These are phyloP conservation scores for Plectrocnemia conspersa DNA, from an alignment of 1,140 invertebrate species.

Conservation along the genomic window DNA sequence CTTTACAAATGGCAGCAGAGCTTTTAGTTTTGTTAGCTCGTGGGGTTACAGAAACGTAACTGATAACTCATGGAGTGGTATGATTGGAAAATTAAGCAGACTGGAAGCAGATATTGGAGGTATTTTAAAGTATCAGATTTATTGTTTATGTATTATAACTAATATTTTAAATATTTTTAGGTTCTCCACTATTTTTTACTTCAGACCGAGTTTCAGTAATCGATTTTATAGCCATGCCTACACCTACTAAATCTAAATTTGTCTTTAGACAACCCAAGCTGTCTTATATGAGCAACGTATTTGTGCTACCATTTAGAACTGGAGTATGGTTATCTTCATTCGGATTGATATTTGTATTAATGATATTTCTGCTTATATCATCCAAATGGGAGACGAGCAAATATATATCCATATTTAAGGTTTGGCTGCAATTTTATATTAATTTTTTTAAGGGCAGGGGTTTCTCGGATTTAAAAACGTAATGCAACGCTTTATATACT, in stretches of 20 bases:
- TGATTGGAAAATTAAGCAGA: constrained; percentile 57
- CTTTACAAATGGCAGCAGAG: constrained; percentile 53
- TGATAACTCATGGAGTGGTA: constrained; percentile 56
- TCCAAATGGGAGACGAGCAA: constrained; percentile 48
- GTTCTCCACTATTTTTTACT: constrained; percentile 58
- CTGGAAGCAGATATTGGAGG: constrained; percentile 60
- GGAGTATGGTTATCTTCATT: constrained; percentile 56
- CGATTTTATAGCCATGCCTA: constrained; percentile 58
- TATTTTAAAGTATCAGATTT: constrained; percentile 33
- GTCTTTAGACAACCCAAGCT: constrained; percentile 62
- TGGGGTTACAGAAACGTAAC: constrained; percentile 54
- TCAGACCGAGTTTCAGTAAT: constrained; percentile 55
- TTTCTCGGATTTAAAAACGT: too few species aligned
- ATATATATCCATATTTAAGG: too few species aligned
- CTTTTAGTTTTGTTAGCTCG: constrained; percentile 35
- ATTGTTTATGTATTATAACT: neutral
- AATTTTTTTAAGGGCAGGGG: too few species aligned
- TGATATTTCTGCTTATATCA: constrained; percentile 42
- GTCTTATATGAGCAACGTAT: constrained; percentile 63
- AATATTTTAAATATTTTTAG: constrained; percentile 37
- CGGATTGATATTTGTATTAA: constrained; percentile 47
- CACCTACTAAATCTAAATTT: constrained; percentile 57
- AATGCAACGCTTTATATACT: too few species aligned
- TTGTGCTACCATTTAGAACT: constrained; percentile 55
- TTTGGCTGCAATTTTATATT: too few species aligned